These are phyloP conservation scores for Sphaeridia pumilis DNA, from an alignment of 2,888 invertebrate species.

Conservation along the genomic window DNA sequence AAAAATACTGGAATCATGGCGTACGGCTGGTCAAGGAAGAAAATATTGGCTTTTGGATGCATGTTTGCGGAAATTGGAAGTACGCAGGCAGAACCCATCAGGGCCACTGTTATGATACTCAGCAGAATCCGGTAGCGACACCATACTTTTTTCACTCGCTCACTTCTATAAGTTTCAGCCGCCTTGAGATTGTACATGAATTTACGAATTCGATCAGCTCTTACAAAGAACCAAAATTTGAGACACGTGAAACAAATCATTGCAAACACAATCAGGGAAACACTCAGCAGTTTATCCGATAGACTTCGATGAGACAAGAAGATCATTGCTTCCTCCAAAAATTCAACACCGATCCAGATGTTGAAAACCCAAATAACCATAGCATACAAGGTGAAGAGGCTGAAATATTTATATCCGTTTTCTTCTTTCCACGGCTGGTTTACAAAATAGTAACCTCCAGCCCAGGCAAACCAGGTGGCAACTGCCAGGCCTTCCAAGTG, in stretches of 20 bases:
- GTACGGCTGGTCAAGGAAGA: slow-evolving; percentile 1
- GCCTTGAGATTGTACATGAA: not conserved
- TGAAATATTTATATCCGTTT: not conserved
- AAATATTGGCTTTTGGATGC: not conserved
- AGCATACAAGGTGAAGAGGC: slow-evolving; percentile 7
- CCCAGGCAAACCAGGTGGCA: not conserved
- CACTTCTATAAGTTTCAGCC: not conserved
- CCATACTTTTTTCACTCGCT: not conserved
- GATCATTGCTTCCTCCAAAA: not conserved
- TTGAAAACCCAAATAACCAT: not conserved
- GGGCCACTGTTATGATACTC: not conserved
- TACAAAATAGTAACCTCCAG: not conserved
- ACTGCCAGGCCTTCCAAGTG: no score
- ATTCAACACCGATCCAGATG: not conserved
- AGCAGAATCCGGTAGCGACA: slow-evolving; percentile 2
- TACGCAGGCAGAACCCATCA: not conserved
- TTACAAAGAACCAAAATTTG: slow-evolving; percentile 1
- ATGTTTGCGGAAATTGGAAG: not conserved
- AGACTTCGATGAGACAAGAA: not conserved
- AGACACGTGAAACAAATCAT: not conserved
- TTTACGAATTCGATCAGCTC: not conserved
- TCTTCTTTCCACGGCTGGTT: slow-evolving; percentile 1
- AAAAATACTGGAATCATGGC: not conserved
- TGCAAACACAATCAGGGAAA: not conserved
- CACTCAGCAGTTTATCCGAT: not conserved